Base-by-base conservation (phyloP, 2,113 vertebrate species). In the Platysternon megacephalum region DNA sequence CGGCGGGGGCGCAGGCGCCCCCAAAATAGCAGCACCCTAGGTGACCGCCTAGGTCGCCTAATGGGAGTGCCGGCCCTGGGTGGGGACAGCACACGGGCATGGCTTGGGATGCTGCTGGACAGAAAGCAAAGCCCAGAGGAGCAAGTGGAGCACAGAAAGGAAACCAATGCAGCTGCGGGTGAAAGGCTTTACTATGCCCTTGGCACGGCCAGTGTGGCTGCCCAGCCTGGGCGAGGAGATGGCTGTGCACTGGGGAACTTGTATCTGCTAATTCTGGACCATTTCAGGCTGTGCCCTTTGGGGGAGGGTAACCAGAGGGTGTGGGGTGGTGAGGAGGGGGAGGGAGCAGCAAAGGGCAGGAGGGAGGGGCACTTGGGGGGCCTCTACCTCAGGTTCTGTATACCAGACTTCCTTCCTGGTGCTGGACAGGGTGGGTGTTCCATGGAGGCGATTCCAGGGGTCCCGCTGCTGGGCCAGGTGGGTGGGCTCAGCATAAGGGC, bases 391-490 rank as follows among this genome's bases (percentile, higher is more conserved):
- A 4, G 74, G 32, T 46, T 98, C 97, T 68, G 65, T 56, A 80
- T 97, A 95, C 74, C 81, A 91, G 5, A 89, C 87, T 39, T 96
- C 98, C 82, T 96, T 95, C 49, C 89, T 97, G 56, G 80, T 95
- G 93, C 98, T 99, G 86, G 98, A 93, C 29, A 92, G 1, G 1
- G 99, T 99, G 11, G 95, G 90, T 11, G 85, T 76, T 39, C 97
- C 90, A 74, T 96, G 94, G 35, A 99, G 98, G 22, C 98, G 98
- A 83, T 94, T 96, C 99, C 99, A 99, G 1, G 99, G 98, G n/a
- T 99, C 98, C 44, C 98, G 98, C 16, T 97, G 98, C 84, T 99
- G 98, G 48, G 97, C 97, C 4, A 99, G 83, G 82, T 99, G 98
- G 44, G 94, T 86, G 13, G 98, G 98, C 80, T 95, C 98, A 48